Conservation (phyloP, 2,888 invertebrate genomes). For the Auanema freiburgensis region DNA sequence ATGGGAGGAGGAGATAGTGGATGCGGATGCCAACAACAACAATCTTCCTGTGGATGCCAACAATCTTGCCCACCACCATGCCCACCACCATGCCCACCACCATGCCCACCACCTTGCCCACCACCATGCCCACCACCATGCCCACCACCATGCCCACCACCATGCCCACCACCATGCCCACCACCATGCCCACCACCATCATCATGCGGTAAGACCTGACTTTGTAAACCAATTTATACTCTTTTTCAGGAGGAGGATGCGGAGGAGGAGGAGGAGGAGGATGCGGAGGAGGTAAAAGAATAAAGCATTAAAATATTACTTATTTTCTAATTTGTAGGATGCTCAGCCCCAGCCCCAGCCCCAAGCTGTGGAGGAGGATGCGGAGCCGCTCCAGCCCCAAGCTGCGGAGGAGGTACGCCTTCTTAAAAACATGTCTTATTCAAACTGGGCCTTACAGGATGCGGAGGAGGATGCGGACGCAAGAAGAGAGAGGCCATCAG, state of each 20-base stretch:
- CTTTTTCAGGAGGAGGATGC: conserved; percentile 14
- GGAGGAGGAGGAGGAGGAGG: conserved; percentile 25
- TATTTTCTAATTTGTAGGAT: too few relatives aligned
- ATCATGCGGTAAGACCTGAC: background rate
- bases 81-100: too few relatives aligned
- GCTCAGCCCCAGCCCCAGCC: background rate
- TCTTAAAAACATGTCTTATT: background rate
- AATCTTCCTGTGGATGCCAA: too few relatives aligned
- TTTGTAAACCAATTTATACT: background rate
- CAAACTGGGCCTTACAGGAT: conserved; percentile 12
- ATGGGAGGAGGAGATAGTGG: too few relatives aligned
- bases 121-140: background rate
- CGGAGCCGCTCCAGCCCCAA: conserved; percentile 13
- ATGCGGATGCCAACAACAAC: too few relatives aligned
- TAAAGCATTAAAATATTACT: background rate
- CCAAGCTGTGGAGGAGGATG: conserved; percentile 22
- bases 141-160: too few relatives aligned
- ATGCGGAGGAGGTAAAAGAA: conserved; percentile 20
- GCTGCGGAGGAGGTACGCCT: conserved; percentile 6
- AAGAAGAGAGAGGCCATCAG: conserved; percentile 41
- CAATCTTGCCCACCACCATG: too few relatives aligned
- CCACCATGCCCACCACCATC: too few relatives aligned
- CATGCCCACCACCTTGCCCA: too few relatives aligned
- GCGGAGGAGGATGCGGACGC: conserved; percentile 28
- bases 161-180: too few relatives aligned